Evolutionary conservation across 2,888 invertebrate species (phyloP), one percentile per base, ranked within the genome.

Genomic region (Platerodrilus igneus): DNA sequence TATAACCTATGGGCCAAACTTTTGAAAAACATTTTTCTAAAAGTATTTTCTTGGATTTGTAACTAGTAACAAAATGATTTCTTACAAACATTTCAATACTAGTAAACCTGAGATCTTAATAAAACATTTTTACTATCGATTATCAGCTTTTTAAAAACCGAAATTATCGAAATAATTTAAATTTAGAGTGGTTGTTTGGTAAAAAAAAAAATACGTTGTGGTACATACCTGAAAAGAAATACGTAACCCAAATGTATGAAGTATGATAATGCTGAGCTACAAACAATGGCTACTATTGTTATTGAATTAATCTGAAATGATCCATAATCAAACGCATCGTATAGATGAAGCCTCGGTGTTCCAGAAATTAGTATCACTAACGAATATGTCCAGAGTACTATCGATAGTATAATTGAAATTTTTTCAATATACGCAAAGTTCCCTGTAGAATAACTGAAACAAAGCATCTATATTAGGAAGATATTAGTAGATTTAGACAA

Each of bases 381-480:
- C 2, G 41, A 25, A 10, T 43, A 45, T 3, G 43, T 47, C 5
- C 37, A 46, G 13, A 47, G 30, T 21, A 55, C 41, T 10, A 43
- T 39, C 6, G 51, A 51, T 13, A 55, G 30, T 8, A 51, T 26
- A 5, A 55, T 37, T 1, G 50, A 50, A 2, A 52, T 4, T 17
- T 50, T 21, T 34, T 45, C 39, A 1, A 43, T 11, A 21, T 45
- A 51, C 3, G 44, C 31, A 4, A 54, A 15, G 13, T 37, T 18
- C n/a, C n/a, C n/a, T n/a, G n/a, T n/a, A n/a, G n/a, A n/a, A n/a
- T n/a, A n/a, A n/a, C n/a, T n/a, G n/a, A n/a, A n/a, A n/a, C n/a
- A n/a, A n/a, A n/a, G n/a, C n/a, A n/a, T n/a, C n/a, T n/a, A n/a
- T n/a, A n/a, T n/a, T n/a, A n/a, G n/a, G n/a, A n/a, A n/a, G n/a